Evolutionary conservation across 2,888 invertebrate genomes (phyloP), one percentile per base, ranked within the genome.

Genomic region (Trichogramma dendrolimi): DNA sequence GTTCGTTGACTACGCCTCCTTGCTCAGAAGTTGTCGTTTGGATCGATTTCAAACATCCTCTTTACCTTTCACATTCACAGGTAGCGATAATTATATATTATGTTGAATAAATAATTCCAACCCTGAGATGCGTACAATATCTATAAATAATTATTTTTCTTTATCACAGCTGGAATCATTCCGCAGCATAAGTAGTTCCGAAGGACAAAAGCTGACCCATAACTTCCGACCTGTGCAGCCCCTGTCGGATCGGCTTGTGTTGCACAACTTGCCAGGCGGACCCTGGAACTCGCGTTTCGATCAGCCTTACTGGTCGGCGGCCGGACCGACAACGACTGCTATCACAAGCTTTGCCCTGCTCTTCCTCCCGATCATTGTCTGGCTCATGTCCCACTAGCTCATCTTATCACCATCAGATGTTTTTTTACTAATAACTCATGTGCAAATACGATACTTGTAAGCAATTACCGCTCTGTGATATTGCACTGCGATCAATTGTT

Each of bases 1-100:
- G 94, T 0, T 93, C 93, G 0, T 77, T 94, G 67, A 94, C 94
- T 4, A 94, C 94, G 3, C 93, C 93, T 3, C 94, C 94, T 0
- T 91, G 90, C 70, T 85, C 85, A 38, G 94, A 94, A 81, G 87
- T 90, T 55, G 94, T 94, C 48, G 87, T 87, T 48, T 94, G 93
- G 93, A 86, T 94, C 62, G 91, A 94, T 71, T 92, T 91, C 72
- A 85, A 86, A 70, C 83, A 88, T 64, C 87, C 91, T 0, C 86
- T 92, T 5, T 78, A 81, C 65, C 80, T 90, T 60, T 86, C 88
- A 0, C 86, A 86, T 67, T 80, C 83, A 49, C 88, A 90, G 85
- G 90, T 88, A 76, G 65, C 46, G 3, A 46, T n/a, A 46, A 10
- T 2, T 46, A 10, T 46, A 46, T 46, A 8, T 10, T 3, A 10